Percentiles rank a stretch among this genome's conserved stretches.
phyloP scores from a whole-genome alignment of 2,888 invertebrate species.

The Philopedon plagiatum region DNA sequence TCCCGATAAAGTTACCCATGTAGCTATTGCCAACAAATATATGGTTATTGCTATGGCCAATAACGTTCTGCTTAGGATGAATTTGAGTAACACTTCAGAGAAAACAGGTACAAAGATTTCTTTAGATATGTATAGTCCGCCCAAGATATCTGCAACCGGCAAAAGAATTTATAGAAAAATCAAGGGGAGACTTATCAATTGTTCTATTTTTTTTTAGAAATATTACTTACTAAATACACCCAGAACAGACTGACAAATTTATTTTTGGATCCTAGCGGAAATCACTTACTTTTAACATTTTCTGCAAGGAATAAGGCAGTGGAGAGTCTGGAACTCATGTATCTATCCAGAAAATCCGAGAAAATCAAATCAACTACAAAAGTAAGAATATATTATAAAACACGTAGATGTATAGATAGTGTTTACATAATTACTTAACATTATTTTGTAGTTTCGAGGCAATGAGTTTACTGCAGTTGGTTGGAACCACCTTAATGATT shows the following conservation, averaged over 20 bases:
- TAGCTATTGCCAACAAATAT: constrained; percentile 86
- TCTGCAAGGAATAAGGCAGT: constrained; percentile 73
- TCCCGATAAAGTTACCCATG: constrained; percentile 83
- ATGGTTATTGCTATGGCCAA: constrained; percentile 89
- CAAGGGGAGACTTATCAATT: no score
- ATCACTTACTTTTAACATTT: constrained; percentile 86
- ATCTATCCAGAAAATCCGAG: constrained; percentile 82
- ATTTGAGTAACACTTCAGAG: constrained; percentile 83
- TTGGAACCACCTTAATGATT: constrained; percentile 85
- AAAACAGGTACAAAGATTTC: constrained; percentile 78
- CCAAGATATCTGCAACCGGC: no score
- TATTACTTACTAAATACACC: constrained; percentile 78
- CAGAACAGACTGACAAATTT: constrained; percentile 77
- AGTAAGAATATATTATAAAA: constrained; percentile 47
- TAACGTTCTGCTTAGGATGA: constrained; percentile 84
- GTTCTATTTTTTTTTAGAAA: constrained; percentile 73
- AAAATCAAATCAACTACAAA: constrained; percentile 80
- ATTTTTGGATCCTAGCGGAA: constrained; percentile 89
- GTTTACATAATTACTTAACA: neutral
- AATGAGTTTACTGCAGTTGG: constrained; percentile 93
- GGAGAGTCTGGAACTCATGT: constrained; percentile 79
- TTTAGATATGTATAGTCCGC: neutral
- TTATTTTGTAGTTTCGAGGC: constrained; percentile 70
- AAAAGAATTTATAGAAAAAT: no score
- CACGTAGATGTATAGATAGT: no score